Base-by-base conservation (phyloP, 1,140 invertebrate species). In the Holcopasites calliopsidis region DNA sequence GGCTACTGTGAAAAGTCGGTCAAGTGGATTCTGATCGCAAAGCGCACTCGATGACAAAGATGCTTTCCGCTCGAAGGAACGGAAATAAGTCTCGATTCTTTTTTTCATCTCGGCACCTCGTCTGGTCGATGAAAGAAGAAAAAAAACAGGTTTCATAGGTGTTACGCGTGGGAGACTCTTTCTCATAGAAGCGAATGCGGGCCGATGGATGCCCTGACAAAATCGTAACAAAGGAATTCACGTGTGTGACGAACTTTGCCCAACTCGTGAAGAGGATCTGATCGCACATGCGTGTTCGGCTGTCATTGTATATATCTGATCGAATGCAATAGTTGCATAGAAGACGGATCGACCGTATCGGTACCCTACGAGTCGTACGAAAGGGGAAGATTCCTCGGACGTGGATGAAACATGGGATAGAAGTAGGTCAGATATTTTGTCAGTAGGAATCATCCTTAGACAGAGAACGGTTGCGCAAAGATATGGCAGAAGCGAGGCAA, bases 161-260 rank as follows among this genome's bases (percentile, higher is more conserved):
- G 83, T 79, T 79, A 68, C 70, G 88, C 89, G 90, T 91, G 90
- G 90, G 90, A 91, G 89, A 89, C 85, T 85, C 62, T 69, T 49
- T 49, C 40, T 65, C 61, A 75, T 50, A 50, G 69, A 54, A 49
- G 44, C 52, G 82, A 54, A 74, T 35, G 68, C 72, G 60, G 71
- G 23, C 47, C 66, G 73, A 65, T 83, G 83, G 71, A 82, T 83
- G 61, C 44, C 72, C 55, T 62, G 72, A 85, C 71, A 54, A 84
- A 78, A 66, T 77, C 66, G 61, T 83, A 66, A 85, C 71, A 86
- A 80, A 83, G 77, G 79, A 79, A 76, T 72, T 70, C 73, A 72
- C 50, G 83, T 73, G 82, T 81, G 83, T 77, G 85, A 88, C 84
- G 61, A 55, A 73, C 66, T 76, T 83, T 85, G 77, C 78, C 58